Evolutionary conservation across 2,888 invertebrate species (phyloP).

Genomic region (Apamea anceps): DNA sequence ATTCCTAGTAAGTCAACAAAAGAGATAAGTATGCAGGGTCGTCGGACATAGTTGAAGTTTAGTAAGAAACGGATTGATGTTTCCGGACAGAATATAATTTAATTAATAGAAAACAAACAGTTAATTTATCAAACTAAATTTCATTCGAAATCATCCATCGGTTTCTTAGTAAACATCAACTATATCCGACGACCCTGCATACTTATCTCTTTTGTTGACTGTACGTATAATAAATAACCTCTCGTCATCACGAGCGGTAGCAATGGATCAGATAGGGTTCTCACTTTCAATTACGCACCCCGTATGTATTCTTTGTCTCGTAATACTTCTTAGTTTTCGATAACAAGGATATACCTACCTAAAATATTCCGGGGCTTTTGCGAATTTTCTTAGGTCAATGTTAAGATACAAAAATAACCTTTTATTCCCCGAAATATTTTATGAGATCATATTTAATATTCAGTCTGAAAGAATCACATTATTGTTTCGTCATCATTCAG

Average conservation of each 20-base stretch:
- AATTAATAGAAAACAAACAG: too few relatives aligned
- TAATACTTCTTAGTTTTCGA: slow-evolving; percentile 21
- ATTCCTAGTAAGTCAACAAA: too few relatives aligned
- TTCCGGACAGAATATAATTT: too few relatives aligned
- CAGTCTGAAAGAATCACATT: slow-evolving; percentile 2
- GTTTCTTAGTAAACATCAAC: too few relatives aligned
- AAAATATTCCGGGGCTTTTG: slow-evolving; percentile 7
- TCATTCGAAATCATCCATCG: too few relatives aligned
- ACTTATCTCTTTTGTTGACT: too few relatives aligned
- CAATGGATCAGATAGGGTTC: slow-evolving; percentile 39
- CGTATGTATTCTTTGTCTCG: slow-evolving; percentile 5
- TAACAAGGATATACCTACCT: not conserved
- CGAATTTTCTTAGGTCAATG: not conserved
- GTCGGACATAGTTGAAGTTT: too few relatives aligned
- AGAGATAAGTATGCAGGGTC: too few relatives aligned
- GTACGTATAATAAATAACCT: slow-evolving; percentile 16
- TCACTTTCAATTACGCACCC: slow-evolving; percentile 31
- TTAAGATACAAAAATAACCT: not conserved
- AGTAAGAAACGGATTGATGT: too few relatives aligned
- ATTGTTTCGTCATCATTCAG: not conserved
- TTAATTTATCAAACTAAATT: too few relatives aligned
- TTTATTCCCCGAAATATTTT: not conserved
- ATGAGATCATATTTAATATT: slow-evolving; percentile 3
- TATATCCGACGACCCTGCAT: too few relatives aligned
- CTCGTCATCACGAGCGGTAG: slow-evolving; percentile 2